phyloP scores from a whole-genome alignment of 2,113 vertebrate species.

The Physeter macrocephalus region DNA sequence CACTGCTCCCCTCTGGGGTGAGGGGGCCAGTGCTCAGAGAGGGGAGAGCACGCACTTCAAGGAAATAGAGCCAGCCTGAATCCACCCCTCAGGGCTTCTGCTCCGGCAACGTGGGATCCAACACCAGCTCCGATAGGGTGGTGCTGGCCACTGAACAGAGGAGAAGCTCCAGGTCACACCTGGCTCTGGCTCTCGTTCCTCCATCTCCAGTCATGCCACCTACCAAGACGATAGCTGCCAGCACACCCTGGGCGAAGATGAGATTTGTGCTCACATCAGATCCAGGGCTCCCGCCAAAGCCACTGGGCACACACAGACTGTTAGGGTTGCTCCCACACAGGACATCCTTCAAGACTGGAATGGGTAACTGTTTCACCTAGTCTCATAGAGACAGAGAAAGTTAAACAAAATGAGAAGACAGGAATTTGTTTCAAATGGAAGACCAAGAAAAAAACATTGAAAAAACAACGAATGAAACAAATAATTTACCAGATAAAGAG shows the following conservation, averaged over 20 bases:
- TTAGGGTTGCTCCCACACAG: background rate
- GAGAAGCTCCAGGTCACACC: background rate
- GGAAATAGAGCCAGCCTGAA: no score
- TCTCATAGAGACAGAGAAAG: background rate
- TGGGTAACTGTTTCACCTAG: background rate
- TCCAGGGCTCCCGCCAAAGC: background rate
- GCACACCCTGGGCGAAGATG: background rate
- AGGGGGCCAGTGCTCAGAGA: no score
- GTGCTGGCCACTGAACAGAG: no score
- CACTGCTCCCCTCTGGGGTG: no score
- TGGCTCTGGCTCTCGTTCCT: background rate
- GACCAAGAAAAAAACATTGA: background rate
- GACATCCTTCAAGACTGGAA: background rate
- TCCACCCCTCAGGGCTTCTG: no score
- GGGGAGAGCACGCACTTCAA: no score
- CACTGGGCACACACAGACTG: background rate
- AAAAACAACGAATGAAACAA: background rate
- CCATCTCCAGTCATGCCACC: background rate
- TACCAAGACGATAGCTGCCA: no score
- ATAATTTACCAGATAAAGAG: background rate
- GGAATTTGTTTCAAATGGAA: background rate
- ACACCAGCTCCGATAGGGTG: no score
- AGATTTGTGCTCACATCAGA: accelerated
- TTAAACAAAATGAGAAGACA: background rate
- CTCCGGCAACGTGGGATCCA: no score